Conservation (phyloP, 2,888 invertebrate species). For the Holacanthella duospinosa region DNA sequence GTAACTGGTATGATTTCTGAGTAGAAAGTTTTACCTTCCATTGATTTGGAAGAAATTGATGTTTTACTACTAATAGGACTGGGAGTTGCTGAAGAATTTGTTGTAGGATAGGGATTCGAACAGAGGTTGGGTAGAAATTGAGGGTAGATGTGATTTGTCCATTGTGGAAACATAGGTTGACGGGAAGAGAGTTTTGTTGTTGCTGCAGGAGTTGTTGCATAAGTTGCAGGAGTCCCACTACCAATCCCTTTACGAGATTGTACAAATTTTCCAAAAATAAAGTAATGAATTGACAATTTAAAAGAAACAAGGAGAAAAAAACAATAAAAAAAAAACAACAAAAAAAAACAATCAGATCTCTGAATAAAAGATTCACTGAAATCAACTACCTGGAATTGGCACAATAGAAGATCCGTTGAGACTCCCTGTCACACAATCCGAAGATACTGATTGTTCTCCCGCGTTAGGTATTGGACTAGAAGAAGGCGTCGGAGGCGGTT, state of each 20-base stretch:
- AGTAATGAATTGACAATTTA: not conserved
- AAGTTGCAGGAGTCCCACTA: not conserved
- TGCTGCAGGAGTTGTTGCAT: no score
- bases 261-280: no score
- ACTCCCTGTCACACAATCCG: not conserved
- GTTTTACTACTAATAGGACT: slow-evolving; percentile 15
- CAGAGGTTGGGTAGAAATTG: slow-evolving; percentile 67
- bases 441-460: slow-evolving; percentile 14
- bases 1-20: not conserved
- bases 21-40: slow-evolving; percentile 26
- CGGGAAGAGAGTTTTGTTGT: slow-evolving; percentile 17
- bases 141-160: slow-evolving; percentile 89
- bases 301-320: not conserved
- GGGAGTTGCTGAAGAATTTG: slow-evolving; percentile 12
- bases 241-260: no score
- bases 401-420: not conserved
- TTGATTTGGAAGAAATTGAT: slow-evolving; percentile 18
- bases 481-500: slow-evolving; percentile 69
- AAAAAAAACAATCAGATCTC: not conserved
- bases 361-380: not conserved
- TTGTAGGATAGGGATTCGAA: slow-evolving; percentile 18
- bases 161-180: slow-evolving; percentile 65
- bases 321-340: not conserved
- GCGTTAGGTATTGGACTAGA: slow-evolving; percentile 48
- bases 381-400: not conserved